Conservation (phyloP, 2,113 vertebrate genomes). For the Rhinogobius similis region DNA sequence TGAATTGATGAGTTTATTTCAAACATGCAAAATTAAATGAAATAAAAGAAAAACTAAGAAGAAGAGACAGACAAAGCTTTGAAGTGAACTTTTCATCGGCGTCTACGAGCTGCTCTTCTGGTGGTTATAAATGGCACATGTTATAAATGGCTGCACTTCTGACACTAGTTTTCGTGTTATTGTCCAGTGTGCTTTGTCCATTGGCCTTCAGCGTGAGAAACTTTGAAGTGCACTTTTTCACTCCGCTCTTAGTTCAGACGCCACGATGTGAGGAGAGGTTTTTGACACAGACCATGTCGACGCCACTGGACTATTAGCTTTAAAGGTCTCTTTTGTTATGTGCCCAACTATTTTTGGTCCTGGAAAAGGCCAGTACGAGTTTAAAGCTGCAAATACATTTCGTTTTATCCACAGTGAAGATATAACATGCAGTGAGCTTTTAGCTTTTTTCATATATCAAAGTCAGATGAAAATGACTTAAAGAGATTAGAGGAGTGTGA, state of each 20-base stretch:
- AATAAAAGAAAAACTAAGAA: too few relatives aligned
- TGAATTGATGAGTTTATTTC: too few relatives aligned
- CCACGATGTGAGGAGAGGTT: not conserved
- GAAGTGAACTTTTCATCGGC: too few relatives aligned
- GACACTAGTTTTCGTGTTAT: not conserved
- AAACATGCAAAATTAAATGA: too few relatives aligned
- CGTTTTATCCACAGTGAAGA: not conserved
- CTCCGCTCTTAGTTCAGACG: not conserved
- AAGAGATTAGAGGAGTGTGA: too few relatives aligned
- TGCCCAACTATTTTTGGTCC: not conserved
- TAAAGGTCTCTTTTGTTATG: constrained; percentile 2
- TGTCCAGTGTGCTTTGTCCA: not conserved
- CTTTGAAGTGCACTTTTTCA: constrained; percentile 1
- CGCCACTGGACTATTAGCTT: not conserved
- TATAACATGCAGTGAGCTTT: not conserved
- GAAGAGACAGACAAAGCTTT: too few relatives aligned
- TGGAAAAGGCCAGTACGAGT: not conserved
- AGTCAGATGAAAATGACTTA: too few relatives aligned
- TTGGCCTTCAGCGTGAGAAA: not conserved
- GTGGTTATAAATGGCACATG: too few relatives aligned
- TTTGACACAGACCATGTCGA: not conserved
- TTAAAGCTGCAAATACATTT: too few relatives aligned
- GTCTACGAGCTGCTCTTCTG: too few relatives aligned
- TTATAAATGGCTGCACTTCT: too few relatives aligned
- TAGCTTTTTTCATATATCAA: too few relatives aligned